A percentile compares a stretch with the other conserved stretches of the same genome.
Evolutionary conservation across 2,888 invertebrate species (phyloP).

Genomic region (Onchidella celtica): DNA sequence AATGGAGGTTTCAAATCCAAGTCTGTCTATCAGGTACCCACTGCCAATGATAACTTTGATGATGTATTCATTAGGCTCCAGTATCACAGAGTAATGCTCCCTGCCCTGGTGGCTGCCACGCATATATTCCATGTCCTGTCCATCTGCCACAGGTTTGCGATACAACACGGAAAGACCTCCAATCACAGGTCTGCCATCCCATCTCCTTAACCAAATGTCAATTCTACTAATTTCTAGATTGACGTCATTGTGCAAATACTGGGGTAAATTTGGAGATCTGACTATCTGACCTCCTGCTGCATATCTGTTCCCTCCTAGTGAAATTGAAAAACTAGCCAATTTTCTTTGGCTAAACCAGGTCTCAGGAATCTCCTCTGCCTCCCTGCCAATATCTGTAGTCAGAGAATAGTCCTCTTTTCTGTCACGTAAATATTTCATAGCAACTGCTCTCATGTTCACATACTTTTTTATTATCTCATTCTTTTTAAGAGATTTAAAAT

Average conservation of each 20-base stretch:
- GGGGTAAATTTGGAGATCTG: neutral
- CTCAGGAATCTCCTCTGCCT: slow-evolving; percentile 8
- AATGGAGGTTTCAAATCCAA: slow-evolving; percentile 33
- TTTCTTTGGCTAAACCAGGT: slow-evolving; percentile 16
- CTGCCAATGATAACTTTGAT: slow-evolving; percentile 30
- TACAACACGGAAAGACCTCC: slow-evolving; percentile 24
- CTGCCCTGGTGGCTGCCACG: neutral
- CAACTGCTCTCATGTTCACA: slow-evolving; percentile 8
- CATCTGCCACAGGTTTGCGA: neutral
- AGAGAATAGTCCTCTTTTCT: neutral
- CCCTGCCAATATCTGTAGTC: neutral
- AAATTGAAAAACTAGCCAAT: neutral
- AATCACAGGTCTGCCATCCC: slow-evolving; percentile 29
- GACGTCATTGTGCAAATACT: slow-evolving; percentile 1
- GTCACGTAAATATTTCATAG: neutral
- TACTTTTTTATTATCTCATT: slow-evolving; percentile 22
- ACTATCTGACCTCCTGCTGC: slow-evolving; percentile 33
- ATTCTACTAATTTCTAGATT: slow-evolving; percentile 21
- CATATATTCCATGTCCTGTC: neutral
- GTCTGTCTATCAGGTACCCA: slow-evolving; percentile 35
- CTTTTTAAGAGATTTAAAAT: slow-evolving; percentile 7
- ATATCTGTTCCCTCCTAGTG: neutral
- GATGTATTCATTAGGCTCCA: slow-evolving; percentile 27
- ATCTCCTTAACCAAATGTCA: slow-evolving; percentile 36
- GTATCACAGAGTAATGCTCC: neutral